phyloP scores from a whole-genome alignment of 2,797 vertebrate species.

The Enteromius fasciolatus region DNA sequence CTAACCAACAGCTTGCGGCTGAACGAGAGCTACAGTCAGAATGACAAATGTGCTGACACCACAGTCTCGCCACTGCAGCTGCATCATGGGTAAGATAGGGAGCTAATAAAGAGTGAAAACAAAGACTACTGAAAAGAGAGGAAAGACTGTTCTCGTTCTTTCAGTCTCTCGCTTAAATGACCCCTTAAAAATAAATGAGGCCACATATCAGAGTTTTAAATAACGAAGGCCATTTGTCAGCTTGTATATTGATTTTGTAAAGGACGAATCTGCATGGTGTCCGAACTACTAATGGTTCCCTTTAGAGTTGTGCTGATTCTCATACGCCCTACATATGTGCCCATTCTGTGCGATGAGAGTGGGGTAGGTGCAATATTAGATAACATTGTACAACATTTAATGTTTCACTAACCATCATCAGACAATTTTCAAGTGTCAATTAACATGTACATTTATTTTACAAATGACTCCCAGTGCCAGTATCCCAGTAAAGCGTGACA shows the following conservation, averaged over 20 bases:
- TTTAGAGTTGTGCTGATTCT: slow-evolving; percentile 20
- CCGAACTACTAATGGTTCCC: slow-evolving; percentile 19
- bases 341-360: not conserved
- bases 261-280: slow-evolving; percentile 19
- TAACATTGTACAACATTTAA: not conserved
- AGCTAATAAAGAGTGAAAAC: slow-evolving; percentile 21
- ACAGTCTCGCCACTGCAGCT: slow-evolving; percentile 16
- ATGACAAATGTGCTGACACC: slow-evolving; percentile 37
- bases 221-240: slow-evolving; percentile 42
- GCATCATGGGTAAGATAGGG: slow-evolving; percentile 24
- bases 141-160: slow-evolving; percentile 16
- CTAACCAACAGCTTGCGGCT: not conserved
- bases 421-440: not conserved
- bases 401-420: not conserved
- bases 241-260: slow-evolving; percentile 25
- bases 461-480: not conserved
- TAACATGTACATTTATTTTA: not conserved
- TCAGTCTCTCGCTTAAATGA: slow-evolving; percentile 26
- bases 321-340: slow-evolving; percentile 11
- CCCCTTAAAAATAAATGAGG: slow-evolving; percentile 45
- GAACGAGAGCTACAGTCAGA: slow-evolving; percentile 8
- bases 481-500: not conserved
- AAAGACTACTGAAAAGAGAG: slow-evolving; percentile 12
- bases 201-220: slow-evolving; percentile 27
- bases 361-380: too few species aligned